Conservation (phyloP, 2,888 invertebrate genomes). For the Monopis laevigella region DNA sequence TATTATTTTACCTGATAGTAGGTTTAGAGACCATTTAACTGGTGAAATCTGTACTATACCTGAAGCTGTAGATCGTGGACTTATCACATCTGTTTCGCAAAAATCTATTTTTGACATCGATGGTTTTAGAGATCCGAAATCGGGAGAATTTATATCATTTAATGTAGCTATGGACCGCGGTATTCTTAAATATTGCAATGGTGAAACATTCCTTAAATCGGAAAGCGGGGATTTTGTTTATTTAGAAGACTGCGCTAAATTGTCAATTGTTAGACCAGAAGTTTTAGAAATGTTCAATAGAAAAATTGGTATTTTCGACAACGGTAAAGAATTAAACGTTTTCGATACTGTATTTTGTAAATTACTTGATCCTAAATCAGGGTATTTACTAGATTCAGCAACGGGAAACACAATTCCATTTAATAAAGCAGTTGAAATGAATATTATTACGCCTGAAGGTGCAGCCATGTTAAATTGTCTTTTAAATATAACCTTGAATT, state of each 20-base stretch:
- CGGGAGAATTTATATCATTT: constrained; percentile 84
- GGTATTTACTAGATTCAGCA: constrained; percentile 81
- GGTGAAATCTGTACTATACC: constrained; percentile 78
- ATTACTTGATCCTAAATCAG: constrained; percentile 87
- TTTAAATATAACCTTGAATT: constrained; percentile 86
- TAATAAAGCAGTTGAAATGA: constrained; percentile 85
- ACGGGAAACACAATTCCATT: constrained; percentile 79
- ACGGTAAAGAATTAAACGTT: constrained; percentile 81
- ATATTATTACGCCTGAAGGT: constrained; percentile 87
- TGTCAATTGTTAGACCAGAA: constrained; percentile 83
- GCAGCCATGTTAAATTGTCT: constrained; percentile 86
- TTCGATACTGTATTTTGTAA: constrained; percentile 88
- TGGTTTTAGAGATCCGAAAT: constrained; percentile 85
- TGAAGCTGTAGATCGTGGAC: constrained; percentile 90
- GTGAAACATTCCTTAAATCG: constrained; percentile 77
- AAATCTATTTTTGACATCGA: constrained; percentile 93
- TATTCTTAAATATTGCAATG: constrained; percentile 77
- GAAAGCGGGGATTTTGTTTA: constrained; percentile 79
- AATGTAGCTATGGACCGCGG: constrained; percentile 83
- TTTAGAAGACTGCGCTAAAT: constrained; percentile 81
- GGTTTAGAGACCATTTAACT: constrained; percentile 79
- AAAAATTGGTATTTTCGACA: constrained; percentile 82
- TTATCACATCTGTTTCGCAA: constrained; percentile 87
- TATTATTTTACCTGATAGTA: constrained; percentile 79
- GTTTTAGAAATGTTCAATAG: constrained; percentile 86